phyloP scores from a whole-genome alignment of 2,113 vertebrate genomes.

The Gulo gulo region DNA sequence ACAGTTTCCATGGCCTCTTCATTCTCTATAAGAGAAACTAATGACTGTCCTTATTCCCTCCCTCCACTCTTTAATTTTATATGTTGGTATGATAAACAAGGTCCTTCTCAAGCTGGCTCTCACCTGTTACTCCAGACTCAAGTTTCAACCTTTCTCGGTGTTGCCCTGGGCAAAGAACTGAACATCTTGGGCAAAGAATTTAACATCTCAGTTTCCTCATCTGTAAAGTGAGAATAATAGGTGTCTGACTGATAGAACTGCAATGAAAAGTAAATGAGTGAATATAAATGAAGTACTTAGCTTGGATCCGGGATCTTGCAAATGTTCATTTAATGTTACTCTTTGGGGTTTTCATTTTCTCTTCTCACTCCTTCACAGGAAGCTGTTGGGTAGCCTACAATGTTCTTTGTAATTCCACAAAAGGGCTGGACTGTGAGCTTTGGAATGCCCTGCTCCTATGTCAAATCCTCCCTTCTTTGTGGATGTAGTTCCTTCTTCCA shows the following conservation, averaged over 20 bases:
- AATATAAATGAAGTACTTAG: background rate
- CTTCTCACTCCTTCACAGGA: background rate
- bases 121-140: background rate
- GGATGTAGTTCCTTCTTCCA: background rate
- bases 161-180: background rate
- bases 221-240: background rate
- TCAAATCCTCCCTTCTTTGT: background rate
- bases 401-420: background rate
- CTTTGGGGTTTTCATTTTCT: background rate
- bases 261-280: background rate
- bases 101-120: background rate
- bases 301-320: accelerated
- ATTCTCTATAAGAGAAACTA: background rate
- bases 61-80: background rate
- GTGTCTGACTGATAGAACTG: background rate
- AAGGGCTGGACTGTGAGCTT: background rate
- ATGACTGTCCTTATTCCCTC: background rate
- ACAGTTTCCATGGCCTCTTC: background rate
- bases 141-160: background rate
- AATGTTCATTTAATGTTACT: background rate
- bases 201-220: background rate
- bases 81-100: background rate
- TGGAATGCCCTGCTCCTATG: background rate
- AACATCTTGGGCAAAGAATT: background rate
- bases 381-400: background rate